phyloP scores from a whole-genome alignment of 2,797 vertebrate genomes.

The Vireo griseus region DNA sequence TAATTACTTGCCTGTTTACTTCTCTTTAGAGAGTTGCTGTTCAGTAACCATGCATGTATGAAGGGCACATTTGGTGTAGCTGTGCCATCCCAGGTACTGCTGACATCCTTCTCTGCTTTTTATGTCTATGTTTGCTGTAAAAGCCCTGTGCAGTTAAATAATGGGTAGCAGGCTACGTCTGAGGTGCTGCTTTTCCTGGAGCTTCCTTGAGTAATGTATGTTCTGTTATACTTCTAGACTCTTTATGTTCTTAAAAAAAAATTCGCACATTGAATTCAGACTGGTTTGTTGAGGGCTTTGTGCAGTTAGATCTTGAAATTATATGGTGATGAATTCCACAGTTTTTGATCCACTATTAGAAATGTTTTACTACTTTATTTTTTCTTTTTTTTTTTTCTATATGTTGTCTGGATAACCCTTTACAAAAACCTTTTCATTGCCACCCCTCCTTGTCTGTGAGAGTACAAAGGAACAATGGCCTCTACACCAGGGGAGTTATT shows the following conservation, averaged over 20 bases:
- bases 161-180: not conserved
- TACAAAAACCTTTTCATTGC: not conserved
- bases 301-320: not conserved
- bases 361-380: not conserved
- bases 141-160: not conserved
- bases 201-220: not conserved
- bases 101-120: not conserved
- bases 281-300: not conserved
- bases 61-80: not conserved
- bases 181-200: not conserved
- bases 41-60: not conserved
- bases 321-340: not conserved
- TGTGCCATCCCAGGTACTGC: not conserved
- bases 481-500: not conserved
- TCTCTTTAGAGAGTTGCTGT: not conserved
- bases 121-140: not conserved
- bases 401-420: not conserved
- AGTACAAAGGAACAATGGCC: rapidly evolving
- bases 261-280: not conserved
- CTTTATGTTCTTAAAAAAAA: not conserved
- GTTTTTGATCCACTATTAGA: not conserved
- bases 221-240: not conserved
- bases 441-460: not conserved
- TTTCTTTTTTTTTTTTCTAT: not conserved
- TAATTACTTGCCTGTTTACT: not conserved